Evolutionary conservation across 1,140 invertebrate genomes (phyloP).

Genomic region (Ceratoteleas bidentatus): DNA sequence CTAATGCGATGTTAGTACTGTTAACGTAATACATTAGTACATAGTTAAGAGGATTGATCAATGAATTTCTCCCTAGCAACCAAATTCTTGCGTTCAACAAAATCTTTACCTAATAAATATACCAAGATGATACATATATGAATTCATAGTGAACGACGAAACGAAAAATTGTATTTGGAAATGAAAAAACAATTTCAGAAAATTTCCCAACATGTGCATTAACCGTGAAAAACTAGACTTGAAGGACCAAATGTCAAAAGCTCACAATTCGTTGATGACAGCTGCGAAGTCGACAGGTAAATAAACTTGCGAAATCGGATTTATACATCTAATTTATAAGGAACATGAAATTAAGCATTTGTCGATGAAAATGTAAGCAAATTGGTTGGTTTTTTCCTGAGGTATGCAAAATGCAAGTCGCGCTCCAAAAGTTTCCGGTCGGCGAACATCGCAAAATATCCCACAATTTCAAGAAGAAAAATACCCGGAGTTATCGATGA

Average conservation of each 20-base stretch:
- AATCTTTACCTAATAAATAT: conserved; percentile 25
- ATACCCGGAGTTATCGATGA: conserved; percentile 83
- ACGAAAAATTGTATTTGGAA: too few relatives aligned
- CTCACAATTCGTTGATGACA: conserved; percentile 10
- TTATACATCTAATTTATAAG: background rate
- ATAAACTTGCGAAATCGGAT: conserved; percentile 8
- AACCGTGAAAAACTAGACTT: conserved; percentile 30
- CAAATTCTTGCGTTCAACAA: conserved; percentile 42
- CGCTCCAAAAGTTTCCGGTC: conserved; percentile 1
- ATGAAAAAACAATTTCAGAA: too few relatives aligned
- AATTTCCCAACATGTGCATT: conserved; percentile 10
- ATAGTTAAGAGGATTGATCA: conserved; percentile 23
- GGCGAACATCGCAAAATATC: conserved; percentile 42
- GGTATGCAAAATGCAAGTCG: conserved; percentile 22
- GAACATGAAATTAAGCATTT: too few relatives aligned
- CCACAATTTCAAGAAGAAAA: conserved; percentile 67
- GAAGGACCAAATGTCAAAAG: conserved; percentile 44
- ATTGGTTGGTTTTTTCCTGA: background rate
- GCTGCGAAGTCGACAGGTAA: conserved; percentile 32
- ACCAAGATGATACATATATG: background rate
- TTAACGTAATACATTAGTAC: too few relatives aligned
- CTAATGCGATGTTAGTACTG: too few relatives aligned
- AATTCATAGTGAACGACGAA: too few relatives aligned
- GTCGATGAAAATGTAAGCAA: too few relatives aligned
- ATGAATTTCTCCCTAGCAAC: conserved; percentile 55